A percentile compares a stretch with the other conserved stretches of the same genome.
Evolutionary conservation across 2,797 vertebrate species (phyloP).

Genomic region (Ambastaia sidthimunki): DNA sequence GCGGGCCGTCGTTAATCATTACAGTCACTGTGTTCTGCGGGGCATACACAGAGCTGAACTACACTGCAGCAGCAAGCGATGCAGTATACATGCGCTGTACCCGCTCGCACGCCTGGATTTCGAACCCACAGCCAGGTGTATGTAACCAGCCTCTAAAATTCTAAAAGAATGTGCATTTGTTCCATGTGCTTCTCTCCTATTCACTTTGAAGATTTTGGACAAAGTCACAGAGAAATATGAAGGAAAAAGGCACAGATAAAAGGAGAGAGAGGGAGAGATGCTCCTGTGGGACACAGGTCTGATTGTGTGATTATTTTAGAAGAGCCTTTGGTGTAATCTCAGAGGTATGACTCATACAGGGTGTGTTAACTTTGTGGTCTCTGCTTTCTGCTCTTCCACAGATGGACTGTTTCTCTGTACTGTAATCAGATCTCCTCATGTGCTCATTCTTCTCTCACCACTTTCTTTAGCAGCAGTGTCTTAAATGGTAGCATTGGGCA

Average conservation of each 20-base stretch:
- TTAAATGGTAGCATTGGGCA: not conserved
- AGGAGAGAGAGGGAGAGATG: not conserved
- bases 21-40: constrained; percentile 11
- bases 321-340: constrained; percentile 36
- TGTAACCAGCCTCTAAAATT: constrained; percentile 16
- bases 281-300: not conserved
- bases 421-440: not conserved
- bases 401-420: constrained; percentile 13
- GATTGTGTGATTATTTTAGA: constrained; percentile 41
- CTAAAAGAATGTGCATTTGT: not conserved
- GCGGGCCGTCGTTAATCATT: constrained; percentile 54
- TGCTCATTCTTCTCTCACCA: not conserved
- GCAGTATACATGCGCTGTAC: constrained; percentile 2
- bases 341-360: constrained; percentile 2
- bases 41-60: not conserved
- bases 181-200: constrained; percentile 4
- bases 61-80: not conserved
- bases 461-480: constrained; percentile 5
- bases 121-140: not conserved
- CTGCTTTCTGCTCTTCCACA: not conserved
- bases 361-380: constrained; percentile 21
- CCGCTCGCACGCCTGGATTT: not conserved
- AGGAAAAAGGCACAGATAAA: constrained; percentile 26
- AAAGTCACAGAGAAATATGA: constrained; percentile 27
- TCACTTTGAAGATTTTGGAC: constrained; percentile 34